Base-by-base conservation (phyloP, 2,797 vertebrate species). In the Octomys mimax region DNA sequence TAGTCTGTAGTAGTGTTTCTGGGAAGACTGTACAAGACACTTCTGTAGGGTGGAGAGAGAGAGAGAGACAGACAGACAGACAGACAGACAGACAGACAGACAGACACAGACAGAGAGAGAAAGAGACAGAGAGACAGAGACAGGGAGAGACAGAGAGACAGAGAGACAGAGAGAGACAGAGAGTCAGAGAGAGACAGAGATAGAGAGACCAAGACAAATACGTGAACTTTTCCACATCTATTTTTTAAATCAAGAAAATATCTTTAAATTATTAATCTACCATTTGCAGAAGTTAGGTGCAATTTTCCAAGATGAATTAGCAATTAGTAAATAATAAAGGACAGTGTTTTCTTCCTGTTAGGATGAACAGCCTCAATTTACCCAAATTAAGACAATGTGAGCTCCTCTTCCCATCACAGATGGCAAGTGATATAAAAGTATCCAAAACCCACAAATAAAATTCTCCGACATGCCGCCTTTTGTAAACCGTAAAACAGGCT, bases 401-500 rank as follows among this genome's bases (percentile, higher is more conserved):
- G 6, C 66, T 6, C 9, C 8, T 61, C 39, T 85, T 31, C 24
- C 13, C 4, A 68, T 78, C 10, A 4, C 57, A 42, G 68, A 80
- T 21, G 82, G 8, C 19, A 36, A 49, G 22, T 62, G 46, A 39
- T 68, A 22, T 7, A 24, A 73, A 73, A 14, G 13, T 19, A 8
- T 49, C 26, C 36, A 12, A 33, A 82, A 82, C 42, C 80, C 26
- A 42, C 6, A n/a, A 1, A 24, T 39, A 85, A 54, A 66, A 42
- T 66, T 6, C 2, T 26, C 31, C 79, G 49, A 18, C n/a, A 16
- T 2, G 2, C 10, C 85, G 78, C 71, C 24, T 59, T 46, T 26
- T 6, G 7, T 12, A 42, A 14, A 13, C 1, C 18, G 6, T 39
- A 22, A 0, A 22, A 9, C 19, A 77, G 26, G 13, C 19, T 4